These are phyloP conservation scores for Sweltsa coloradensis DNA, from an alignment of 1,140 invertebrate genomes.

Conservation along the genomic window DNA sequence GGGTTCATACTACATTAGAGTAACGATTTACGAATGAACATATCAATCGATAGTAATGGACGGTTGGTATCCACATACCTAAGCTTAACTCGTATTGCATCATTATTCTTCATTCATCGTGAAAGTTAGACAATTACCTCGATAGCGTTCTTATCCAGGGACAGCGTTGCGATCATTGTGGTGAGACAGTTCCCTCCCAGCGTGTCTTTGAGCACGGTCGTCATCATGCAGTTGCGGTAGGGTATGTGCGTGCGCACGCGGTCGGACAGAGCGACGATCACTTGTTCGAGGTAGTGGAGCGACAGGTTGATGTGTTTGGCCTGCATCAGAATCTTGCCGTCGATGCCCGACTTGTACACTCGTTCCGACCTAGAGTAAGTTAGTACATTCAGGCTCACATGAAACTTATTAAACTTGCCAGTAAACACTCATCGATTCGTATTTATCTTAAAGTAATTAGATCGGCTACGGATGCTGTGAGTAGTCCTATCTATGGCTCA, in stretches of 20 bases:
- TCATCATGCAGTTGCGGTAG: slow-evolving; percentile 52
- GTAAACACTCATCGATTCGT: too few species aligned
- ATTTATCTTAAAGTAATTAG: too few species aligned
- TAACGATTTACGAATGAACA: not conserved
- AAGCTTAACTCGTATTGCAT: not conserved
- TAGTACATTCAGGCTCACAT: not conserved
- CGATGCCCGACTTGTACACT: slow-evolving; percentile 31
- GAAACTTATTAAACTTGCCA: too few species aligned
- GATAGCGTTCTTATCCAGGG: slow-evolving; percentile 37
- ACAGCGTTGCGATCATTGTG: slow-evolving; percentile 50
- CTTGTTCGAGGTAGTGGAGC: slow-evolving; percentile 54
- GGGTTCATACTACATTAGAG: not conserved
- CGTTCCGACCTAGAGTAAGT: slow-evolving; percentile 30
- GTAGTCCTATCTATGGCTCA: too few species aligned
- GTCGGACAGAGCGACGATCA: slow-evolving; percentile 48
- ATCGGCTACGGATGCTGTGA: too few species aligned
- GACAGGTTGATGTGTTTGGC: slow-evolving; percentile 53
- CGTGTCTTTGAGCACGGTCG: slow-evolving; percentile 47
- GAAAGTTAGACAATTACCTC: slow-evolving; percentile 26
- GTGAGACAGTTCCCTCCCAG: slow-evolving; percentile 53
- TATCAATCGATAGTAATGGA: not conserved
- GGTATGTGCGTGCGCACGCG: slow-evolving; percentile 44
- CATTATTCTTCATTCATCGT: not conserved
- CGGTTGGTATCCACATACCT: not conserved
- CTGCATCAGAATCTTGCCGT: slow-evolving; percentile 41